Evolutionary conservation across 2,113 vertebrate species (phyloP), one percentile per base, ranked within the genome.

Genomic region (Ophiodon elongatus): DNA sequence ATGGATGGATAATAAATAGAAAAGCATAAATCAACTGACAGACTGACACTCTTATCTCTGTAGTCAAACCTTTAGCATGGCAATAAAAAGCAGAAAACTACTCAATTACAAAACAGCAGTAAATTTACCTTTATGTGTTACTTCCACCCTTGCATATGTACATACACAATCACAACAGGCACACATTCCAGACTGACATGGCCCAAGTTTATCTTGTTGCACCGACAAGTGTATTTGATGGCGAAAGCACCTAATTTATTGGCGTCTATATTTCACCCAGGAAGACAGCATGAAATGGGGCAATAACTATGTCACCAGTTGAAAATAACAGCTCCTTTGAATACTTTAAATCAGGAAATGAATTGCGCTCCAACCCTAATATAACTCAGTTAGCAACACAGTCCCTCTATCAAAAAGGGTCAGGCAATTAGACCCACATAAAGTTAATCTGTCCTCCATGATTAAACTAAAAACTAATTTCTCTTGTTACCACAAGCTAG

Each of bases 391-490:
- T 17, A 21, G 13, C 21, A 39, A 10, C 27, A 65, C n/a, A 21
- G 31, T 56, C 52, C 73, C 31, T 72, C 23, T 1, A 79, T 70
- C 73, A 79, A 41, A 63, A 63, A 56, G 45, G 57, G 79, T 87
- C 60, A 70, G 57, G 52, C 59, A 75, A 82, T 71, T 77, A 80
- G 37, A 72, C 73, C 56, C 6, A 54, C 1, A 1, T 17, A 52
- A 41, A 82, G 59, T 65, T 56, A 75, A 74, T 76, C 75, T 56
- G 60, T 31, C 64, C 13, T 27, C 52, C 6, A 19, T 67, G 19
- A 85, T 75, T 71, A 67, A 76, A 82, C 33, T 23, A 25, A 84
- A 82, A 79, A 74, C n/a, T 37, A 1, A 82, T 86, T 80, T 79
- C 29, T 67, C 37, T 60, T 45, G 35, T n/a, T 69, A 35, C n/a